A percentile compares a stretch with the other conserved stretches of the same genome.
phyloP scores from a whole-genome alignment of 1,140 invertebrate genomes.

The Metaphire vulgaris region DNA sequence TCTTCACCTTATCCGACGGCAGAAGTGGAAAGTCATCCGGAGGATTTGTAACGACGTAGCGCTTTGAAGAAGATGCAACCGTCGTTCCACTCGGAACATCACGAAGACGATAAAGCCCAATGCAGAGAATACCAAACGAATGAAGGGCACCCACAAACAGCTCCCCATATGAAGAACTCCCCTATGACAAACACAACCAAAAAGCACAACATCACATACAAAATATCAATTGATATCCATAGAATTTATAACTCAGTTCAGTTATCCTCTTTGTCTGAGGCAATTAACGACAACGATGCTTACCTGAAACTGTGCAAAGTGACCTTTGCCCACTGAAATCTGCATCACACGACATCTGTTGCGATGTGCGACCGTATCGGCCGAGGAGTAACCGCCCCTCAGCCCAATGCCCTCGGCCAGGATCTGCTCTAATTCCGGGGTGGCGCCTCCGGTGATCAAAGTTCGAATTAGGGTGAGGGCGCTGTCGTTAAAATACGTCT shows the following conservation, averaged over 20 bases:
- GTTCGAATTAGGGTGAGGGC: constrained; percentile 34
- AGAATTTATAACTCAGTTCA: too few relatives aligned
- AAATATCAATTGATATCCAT: too few relatives aligned
- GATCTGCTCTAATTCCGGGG: constrained; percentile 38
- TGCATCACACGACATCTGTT: constrained; percentile 94
- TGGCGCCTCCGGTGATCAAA: constrained; percentile 38
- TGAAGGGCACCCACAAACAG: constrained; percentile 24
- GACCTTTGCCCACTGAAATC: constrained; percentile 93
- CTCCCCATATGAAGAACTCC: constrained; percentile 39
- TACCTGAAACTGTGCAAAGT: constrained; percentile 84
- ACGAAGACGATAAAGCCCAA: constrained; percentile 24
- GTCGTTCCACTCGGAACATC: background rate
- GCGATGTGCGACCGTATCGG: constrained; percentile 85
- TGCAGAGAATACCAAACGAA: constrained; percentile 20
- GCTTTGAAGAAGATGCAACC: constrained; percentile 77
- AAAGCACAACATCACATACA: too few relatives aligned
- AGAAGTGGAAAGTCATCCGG: constrained; percentile 91
- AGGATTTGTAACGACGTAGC: constrained; percentile 99
- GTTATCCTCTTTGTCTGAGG: too few relatives aligned
- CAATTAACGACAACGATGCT: too few relatives aligned
- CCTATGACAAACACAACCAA: constrained; percentile 43
- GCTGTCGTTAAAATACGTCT: constrained; percentile 35
- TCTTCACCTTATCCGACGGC: constrained; percentile 86
- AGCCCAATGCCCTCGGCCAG: constrained; percentile 36
- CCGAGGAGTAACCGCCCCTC: constrained; percentile 82